phyloP scores from a whole-genome alignment of 2,888 invertebrate genomes.

The Ametastegia equiseti region DNA sequence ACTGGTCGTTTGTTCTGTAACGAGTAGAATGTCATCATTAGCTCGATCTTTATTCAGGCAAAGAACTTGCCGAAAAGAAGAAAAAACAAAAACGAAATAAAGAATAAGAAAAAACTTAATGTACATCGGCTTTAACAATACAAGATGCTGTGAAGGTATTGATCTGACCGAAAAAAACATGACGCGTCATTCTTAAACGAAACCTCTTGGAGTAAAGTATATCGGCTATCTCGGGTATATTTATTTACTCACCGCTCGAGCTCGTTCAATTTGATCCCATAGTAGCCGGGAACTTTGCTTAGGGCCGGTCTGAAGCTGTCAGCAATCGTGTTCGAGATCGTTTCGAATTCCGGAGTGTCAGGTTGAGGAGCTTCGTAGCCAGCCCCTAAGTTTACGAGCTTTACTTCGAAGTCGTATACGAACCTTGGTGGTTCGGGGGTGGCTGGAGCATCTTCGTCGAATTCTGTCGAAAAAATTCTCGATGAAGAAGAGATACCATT shows the following conservation, averaged over 20 bases:
- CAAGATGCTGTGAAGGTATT: neutral
- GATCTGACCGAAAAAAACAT: neutral
- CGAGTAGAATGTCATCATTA: neutral
- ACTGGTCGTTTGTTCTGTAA: slow-evolving; percentile 33
- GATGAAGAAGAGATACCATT: neutral
- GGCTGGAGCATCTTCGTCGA: slow-evolving; percentile 79
- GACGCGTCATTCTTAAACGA: neutral
- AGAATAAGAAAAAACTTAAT: no score
- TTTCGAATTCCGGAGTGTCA: slow-evolving; percentile 86
- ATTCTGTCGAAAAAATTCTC: slow-evolving; percentile 75
- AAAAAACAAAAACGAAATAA: no score
- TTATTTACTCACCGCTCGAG: slow-evolving; percentile 78
- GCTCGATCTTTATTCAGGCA: neutral
- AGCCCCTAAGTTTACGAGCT: slow-evolving; percentile 86
- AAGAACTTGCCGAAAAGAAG: neutral
- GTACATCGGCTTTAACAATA: neutral
- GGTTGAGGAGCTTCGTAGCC: slow-evolving; percentile 86
- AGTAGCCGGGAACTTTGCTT: slow-evolving; percentile 84
- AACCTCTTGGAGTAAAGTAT: neutral
- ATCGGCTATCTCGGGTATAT: neutral
- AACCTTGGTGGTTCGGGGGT: slow-evolving; percentile 82
- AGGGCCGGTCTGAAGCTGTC: slow-evolving; percentile 82
- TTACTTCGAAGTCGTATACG: slow-evolving; percentile 85
- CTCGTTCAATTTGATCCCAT: slow-evolving; percentile 83
- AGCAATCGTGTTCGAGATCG: slow-evolving; percentile 82